Conservation (phyloP, 2,797 vertebrate species). For the Protonibea diacanthus region DNA sequence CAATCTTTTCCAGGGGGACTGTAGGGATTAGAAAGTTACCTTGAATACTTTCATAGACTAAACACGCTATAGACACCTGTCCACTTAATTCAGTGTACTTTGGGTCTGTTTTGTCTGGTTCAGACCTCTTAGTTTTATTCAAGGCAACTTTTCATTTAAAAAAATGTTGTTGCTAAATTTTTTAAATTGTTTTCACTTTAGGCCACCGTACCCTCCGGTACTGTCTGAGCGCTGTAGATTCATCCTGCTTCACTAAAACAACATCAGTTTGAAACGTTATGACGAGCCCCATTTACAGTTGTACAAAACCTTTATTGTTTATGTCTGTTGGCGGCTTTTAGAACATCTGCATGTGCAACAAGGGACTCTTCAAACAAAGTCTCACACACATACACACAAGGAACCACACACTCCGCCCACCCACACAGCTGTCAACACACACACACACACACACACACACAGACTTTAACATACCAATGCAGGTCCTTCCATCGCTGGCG, state of each 20-base stretch:
- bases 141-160: no score
- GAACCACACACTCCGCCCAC: conserved; percentile 15
- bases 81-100: no score
- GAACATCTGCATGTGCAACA: conserved; percentile 39
- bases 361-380: conserved; percentile 24
- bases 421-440: conserved; percentile 33
- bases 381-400: neutral
- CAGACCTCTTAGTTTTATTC: no score
- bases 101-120: no score
- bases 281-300: neutral
- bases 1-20: no score
- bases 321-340: conserved; percentile 14
- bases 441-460: conserved; percentile 21
- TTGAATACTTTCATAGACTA: no score
- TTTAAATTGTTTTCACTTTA: neutral
- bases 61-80: no score
- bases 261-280: neutral
- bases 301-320: conserved; percentile 19
- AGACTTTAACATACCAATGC: conserved; percentile 52
- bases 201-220: neutral
- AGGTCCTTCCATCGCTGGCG: conserved; percentile 81
- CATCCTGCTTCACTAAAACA: neutral
- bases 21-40: no score
- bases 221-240: no score
- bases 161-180: no score